Base-by-base conservation (phyloP, 2,888 invertebrate genomes). In the Clivina fossor region DNA sequence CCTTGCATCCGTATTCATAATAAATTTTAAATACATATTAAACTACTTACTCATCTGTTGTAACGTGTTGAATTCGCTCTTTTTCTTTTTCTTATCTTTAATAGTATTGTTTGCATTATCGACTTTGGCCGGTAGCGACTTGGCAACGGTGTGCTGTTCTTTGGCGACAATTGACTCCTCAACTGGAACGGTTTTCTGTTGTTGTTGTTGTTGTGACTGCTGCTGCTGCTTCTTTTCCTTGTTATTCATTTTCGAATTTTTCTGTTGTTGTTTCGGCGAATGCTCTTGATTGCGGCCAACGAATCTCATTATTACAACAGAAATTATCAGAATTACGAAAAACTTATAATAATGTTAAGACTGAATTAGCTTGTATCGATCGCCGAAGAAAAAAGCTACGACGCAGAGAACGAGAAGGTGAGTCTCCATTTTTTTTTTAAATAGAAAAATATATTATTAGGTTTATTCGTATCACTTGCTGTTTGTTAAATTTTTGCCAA, bases 341-440 rank as follows among this genome's bases (percentile, higher is more conserved):
- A 75, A 87, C 90, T 0, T 95, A 96, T 71, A 86, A 89, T 70
- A 82, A 85, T 58, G 86, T 93, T 41, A 95, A 95, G 73, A 82
- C 88, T 0, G 93, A 95, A 71, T 80, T 96, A 46, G 91, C 93
- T 2, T 83, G 85, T 56, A 90, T 95, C 63, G 95, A 96, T 74
- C 82, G 93, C 48, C 80, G 93, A 50, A 79, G 93, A 61, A 96
- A 95, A 76, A 92, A 93, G 68, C 76, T 92, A 51, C 80, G 91
- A 33, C 79, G 92, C 55, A 87, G 92, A 71, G 92, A 93, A 74
- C 81, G 91, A 66, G 93, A 94, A 78, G 89, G 89, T 85, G 78
- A 77, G 63, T 61, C 63, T 33, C 16, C 4, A 2, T 8, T 33
- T 33, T 33, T n/a, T 8, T 33, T 11, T 7, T 32, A n/a, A n/a